These are phyloP conservation scores for Dipodomys stephensi DNA, from an alignment of 2,113 vertebrate species.

Conservation along the genomic window DNA sequence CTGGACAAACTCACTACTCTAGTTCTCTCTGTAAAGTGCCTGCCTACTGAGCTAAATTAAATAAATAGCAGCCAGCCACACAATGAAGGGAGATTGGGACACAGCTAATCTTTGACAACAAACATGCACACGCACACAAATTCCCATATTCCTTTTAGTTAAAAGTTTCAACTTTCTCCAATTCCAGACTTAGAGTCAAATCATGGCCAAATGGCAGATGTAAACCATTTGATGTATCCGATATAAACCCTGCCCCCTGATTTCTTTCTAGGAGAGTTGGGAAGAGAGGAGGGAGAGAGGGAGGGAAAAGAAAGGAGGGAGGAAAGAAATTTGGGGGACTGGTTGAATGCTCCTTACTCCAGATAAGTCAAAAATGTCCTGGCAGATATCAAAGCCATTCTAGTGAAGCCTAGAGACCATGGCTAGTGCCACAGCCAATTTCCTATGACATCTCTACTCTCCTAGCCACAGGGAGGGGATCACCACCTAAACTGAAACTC, in stretches of 20 bases:
- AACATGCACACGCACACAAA: not conserved
- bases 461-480: not conserved
- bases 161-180: conserved; percentile 37
- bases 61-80: conserved; percentile 54
- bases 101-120: conserved; percentile 42
- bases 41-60: conserved; percentile 54
- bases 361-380: not conserved
- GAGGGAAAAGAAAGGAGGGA: not conserved
- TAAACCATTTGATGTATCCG: not conserved
- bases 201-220: conserved; percentile 5
- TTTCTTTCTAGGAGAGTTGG: not conserved
- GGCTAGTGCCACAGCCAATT: not conserved
- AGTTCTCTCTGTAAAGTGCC: conserved; percentile 34
- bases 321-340: not conserved
- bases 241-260: no score
- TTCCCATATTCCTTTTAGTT: conserved; percentile 44
- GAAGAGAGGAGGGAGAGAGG: not conserved
- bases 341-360: not conserved
- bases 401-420: not conserved
- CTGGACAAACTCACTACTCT: conserved; percentile 66
- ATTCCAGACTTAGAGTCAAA: not conserved
- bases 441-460: not conserved
- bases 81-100: not conserved
- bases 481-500: not conserved
- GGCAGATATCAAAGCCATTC: not conserved